Evolutionary conservation across 2,888 invertebrate genomes (phyloP).

Genomic region (Hybos culiciformis): DNA sequence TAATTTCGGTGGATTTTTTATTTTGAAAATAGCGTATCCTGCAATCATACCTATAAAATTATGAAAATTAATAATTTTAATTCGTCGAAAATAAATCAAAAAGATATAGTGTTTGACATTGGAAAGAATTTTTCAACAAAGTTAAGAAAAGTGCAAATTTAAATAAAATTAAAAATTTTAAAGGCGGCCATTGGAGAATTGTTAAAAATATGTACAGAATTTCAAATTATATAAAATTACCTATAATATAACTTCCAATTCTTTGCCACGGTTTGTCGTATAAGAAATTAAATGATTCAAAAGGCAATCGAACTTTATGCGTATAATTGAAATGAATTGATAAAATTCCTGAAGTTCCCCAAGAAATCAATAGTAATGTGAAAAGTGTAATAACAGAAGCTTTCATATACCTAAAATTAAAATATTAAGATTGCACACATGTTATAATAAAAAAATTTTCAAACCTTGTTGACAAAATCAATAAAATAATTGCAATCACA

Average conservation of each 20-base stretch:
- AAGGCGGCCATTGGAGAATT: neutral
- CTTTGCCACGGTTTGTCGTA: slow-evolving; percentile 78
- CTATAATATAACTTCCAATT: slow-evolving; percentile 66
- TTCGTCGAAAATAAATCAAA: too few species aligned
- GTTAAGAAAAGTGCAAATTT: neutral
- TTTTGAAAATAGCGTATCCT: slow-evolving; percentile 57
- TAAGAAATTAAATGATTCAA: slow-evolving; percentile 66
- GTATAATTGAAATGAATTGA: slow-evolving; percentile 61
- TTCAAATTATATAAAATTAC: slow-evolving; percentile 31
- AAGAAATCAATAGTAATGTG: slow-evolving; percentile 53
- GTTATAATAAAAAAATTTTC: neutral
- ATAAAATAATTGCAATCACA: slow-evolving; percentile 49
- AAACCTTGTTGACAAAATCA: slow-evolving; percentile 55
- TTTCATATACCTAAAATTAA: slow-evolving; percentile 43
- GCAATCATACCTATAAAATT: slow-evolving; percentile 45
- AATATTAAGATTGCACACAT: neutral
- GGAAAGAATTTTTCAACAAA: slow-evolving; percentile 4
- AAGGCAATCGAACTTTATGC: slow-evolving; percentile 63
- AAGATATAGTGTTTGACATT: neutral
- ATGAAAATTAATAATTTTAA: neutral
- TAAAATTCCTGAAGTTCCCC: slow-evolving; percentile 60
- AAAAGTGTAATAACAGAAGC: slow-evolving; percentile 44
- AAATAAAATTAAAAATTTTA: neutral
- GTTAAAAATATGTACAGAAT: neutral
- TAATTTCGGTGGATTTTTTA: slow-evolving; percentile 48